Evolutionary conservation across 2,888 invertebrate species (phyloP).

Genomic region (Lasius fuliginosus): DNA sequence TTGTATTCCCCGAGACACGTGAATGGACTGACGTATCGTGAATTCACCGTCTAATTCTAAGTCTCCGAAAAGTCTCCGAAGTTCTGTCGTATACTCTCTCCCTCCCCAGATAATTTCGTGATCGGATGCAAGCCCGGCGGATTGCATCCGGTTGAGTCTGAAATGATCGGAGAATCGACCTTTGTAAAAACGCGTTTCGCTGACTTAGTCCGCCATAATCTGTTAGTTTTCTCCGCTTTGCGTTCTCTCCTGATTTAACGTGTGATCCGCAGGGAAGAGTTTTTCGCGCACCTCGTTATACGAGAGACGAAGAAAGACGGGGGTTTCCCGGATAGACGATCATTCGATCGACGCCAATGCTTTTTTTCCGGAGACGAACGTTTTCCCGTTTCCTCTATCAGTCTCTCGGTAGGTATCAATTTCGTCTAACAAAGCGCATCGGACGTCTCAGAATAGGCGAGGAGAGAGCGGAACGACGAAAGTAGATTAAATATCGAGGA

Average conservation of each 20-base stretch:
- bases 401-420: conserved; percentile 31
- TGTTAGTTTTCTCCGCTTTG: conserved; percentile 26
- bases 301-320: not conserved
- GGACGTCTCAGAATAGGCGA: not conserved
- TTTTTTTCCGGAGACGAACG: conserved; percentile 34
- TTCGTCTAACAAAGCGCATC: conserved; percentile 45
- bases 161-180: conserved; percentile 68
- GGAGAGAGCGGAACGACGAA: conserved; percentile 32
- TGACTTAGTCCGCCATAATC: conserved; percentile 39
- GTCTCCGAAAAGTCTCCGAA: conserved; percentile 42
- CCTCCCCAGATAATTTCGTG: conserved; percentile 46
- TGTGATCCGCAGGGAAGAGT: conserved; percentile 5
- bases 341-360: conserved; percentile 45
- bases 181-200: conserved; percentile 58
- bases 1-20: conserved; percentile 14
- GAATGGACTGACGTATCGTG: conserved; percentile 24
- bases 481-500: conserved; percentile 56
- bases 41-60: conserved; percentile 38
- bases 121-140: conserved; percentile 42
- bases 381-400: not conserved
- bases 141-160: conserved; percentile 56
- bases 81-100: conserved; percentile 57
- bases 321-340: not conserved
- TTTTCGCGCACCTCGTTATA: conserved; percentile 28
- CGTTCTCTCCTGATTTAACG: not conserved